phyloP scores from a whole-genome alignment of 2,113 vertebrate species.

The Phylloscopus trochilus region DNA sequence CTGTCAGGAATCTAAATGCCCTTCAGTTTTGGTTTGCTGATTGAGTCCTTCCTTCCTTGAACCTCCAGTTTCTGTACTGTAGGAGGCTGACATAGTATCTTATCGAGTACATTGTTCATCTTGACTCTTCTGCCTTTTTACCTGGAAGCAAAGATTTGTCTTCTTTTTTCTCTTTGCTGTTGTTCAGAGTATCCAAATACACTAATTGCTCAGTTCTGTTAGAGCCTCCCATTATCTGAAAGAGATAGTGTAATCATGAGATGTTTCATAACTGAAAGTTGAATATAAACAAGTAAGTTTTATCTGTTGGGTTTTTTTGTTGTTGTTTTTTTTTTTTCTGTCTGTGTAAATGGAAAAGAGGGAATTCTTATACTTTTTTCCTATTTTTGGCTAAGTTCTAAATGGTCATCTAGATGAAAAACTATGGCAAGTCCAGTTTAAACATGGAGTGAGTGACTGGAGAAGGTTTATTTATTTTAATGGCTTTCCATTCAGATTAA shows the following conservation, averaged over 20 bases:
- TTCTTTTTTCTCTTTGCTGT: not conserved
- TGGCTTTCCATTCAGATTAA: conserved; percentile 39
- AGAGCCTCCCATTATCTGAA: not conserved
- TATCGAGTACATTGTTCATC: accelerated
- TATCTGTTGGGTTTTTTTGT: not conserved
- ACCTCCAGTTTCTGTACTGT: not conserved
- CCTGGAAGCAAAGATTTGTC: not conserved
- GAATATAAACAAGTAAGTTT: not conserved
- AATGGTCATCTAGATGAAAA: not conserved
- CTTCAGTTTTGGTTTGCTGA: not conserved
- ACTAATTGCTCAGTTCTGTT: not conserved
- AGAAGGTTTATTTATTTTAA: conserved; percentile 61
- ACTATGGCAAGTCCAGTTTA: conserved; percentile 47
- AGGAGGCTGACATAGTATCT: not conserved
- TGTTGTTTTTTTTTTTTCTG: not conserved
- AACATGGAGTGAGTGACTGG: conserved; percentile 27
- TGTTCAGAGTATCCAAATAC: not conserved
- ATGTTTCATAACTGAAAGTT: not conserved
- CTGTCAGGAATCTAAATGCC: not conserved
- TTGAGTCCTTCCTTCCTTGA: not conserved
- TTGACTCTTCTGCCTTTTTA: not conserved
- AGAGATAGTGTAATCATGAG: not conserved
- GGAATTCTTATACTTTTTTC: not conserved
- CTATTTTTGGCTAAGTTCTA: not conserved
- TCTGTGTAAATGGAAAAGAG: not conserved